phyloP scores from a whole-genome alignment of 2,797 vertebrate genomes.

The Gallinago nigripennis region DNA sequence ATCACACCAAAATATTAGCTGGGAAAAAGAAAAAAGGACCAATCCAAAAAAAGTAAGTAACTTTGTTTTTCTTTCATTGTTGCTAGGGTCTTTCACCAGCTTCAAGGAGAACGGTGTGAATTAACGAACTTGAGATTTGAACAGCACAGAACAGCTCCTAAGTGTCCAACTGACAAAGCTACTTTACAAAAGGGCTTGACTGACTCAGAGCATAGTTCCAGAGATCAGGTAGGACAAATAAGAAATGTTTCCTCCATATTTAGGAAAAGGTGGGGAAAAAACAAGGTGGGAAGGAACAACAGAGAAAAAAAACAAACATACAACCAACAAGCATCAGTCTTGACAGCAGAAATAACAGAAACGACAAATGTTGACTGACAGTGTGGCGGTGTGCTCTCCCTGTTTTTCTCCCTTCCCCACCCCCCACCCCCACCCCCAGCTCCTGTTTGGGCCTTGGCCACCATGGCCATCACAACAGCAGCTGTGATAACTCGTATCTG shows the following conservation, averaged over 20 bases:
- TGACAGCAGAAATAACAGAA: background rate
- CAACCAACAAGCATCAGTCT: background rate
- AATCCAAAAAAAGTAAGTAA: background rate
- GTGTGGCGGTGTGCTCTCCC: too few relatives aligned
- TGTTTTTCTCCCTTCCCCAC: too few relatives aligned
- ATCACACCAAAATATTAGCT: background rate
- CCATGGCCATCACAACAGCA: too few relatives aligned
- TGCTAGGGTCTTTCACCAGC: background rate
- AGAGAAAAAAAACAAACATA: background rate
- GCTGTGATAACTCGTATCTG: too few relatives aligned
- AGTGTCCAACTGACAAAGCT: background rate
- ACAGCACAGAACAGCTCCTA: background rate
- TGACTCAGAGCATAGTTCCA: background rate
- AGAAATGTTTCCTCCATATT: background rate
- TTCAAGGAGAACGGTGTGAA: background rate
- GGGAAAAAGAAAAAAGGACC: background rate
- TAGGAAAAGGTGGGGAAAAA: background rate
- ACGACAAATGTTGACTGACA: background rate
- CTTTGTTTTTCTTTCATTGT: background rate
- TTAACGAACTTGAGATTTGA: background rate
- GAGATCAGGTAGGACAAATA: background rate
- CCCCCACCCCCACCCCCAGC: too few relatives aligned
- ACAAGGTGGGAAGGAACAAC: background rate
- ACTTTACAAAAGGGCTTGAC: background rate
- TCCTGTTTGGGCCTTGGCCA: too few relatives aligned